Evolutionary conservation across 2,797 vertebrate genomes (phyloP).

Genomic region (Cynopterus sphinx): DNA sequence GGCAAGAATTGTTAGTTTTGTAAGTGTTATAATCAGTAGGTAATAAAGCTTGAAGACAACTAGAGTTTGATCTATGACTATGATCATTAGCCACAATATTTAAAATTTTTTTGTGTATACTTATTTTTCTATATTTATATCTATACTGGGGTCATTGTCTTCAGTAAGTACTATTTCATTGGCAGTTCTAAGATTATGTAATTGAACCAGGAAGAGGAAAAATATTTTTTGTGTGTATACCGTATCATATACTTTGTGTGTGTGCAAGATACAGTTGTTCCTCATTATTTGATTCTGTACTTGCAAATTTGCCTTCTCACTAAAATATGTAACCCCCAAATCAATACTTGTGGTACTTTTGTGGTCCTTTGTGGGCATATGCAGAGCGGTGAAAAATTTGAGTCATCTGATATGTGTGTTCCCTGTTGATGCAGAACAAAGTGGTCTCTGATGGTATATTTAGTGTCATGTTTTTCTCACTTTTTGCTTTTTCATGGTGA

Average conservation of each 20-base stretch:
- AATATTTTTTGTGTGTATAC: not conserved
- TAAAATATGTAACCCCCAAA: not conserved
- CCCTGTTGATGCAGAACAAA: not conserved
- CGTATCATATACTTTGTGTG: not conserved
- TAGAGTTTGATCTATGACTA: not conserved
- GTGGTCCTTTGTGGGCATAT: not conserved
- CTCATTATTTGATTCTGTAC: not conserved
- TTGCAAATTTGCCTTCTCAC: not conserved
- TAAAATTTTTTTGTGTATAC: not conserved
- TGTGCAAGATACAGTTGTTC: not conserved
- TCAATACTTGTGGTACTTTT: not conserved
- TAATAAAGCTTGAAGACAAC: conserved; percentile 10
- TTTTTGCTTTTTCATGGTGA: conserved; percentile 29
- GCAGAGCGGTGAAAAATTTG: not conserved
- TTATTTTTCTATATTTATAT: not conserved
- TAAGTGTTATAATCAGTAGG: not conserved
- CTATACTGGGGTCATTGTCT: not conserved
- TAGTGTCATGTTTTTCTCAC: not conserved
- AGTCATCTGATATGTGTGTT: not conserved
- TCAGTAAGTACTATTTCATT: conserved; percentile 5
- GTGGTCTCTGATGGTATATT: not conserved
- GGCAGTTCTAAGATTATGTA: not conserved
- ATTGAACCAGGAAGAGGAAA: conserved; percentile 16
- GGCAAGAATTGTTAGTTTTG: not conserved
- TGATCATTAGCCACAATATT: not conserved